A percentile compares a stretch with the other conserved stretches of the same genome.
These are phyloP conservation scores for Morus bassanus DNA, from an alignment of 2,797 vertebrate species.

Conservation along the genomic window DNA sequence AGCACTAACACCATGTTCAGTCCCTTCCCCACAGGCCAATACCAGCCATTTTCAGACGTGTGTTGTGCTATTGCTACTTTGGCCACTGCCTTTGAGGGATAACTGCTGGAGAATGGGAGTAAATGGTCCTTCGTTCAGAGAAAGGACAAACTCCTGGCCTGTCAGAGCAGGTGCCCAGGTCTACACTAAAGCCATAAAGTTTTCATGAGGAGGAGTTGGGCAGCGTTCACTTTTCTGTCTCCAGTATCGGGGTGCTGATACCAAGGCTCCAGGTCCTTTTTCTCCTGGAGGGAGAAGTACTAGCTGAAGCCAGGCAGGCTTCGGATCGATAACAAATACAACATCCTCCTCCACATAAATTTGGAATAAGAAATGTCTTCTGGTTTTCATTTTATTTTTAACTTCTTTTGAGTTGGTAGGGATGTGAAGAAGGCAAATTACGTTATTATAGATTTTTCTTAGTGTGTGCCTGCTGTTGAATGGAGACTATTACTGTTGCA, in stretches of 20 bases:
- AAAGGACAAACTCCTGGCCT: not conserved
- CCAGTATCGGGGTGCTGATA: not conserved
- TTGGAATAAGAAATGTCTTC: not conserved
- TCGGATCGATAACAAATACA: not conserved
- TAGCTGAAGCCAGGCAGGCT: not conserved
- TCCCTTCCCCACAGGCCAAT: not conserved
- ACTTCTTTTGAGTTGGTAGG: not conserved
- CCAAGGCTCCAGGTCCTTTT: not conserved
- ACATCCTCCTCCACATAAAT: not conserved
- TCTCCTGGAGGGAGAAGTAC: not conserved
- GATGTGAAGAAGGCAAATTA: constrained; percentile 7
- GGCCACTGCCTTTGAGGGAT: not conserved
- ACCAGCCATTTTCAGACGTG: not conserved
- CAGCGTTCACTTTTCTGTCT: not conserved
- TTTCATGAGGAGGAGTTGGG: not conserved
- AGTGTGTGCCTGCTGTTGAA: not conserved
- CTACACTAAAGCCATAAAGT: not conserved
- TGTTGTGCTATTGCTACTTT: not conserved
- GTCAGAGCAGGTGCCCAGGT: not conserved
- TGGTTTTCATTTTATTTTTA: not conserved
- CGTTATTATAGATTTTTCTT: not conserved
- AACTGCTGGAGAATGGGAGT: not conserved
- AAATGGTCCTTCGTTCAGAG: not conserved
- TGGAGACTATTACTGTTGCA: not conserved
- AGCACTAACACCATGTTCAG: fast-evolving